Conservation (phyloP, 2,113 vertebrate genomes). For the Anguilla japonica region DNA sequence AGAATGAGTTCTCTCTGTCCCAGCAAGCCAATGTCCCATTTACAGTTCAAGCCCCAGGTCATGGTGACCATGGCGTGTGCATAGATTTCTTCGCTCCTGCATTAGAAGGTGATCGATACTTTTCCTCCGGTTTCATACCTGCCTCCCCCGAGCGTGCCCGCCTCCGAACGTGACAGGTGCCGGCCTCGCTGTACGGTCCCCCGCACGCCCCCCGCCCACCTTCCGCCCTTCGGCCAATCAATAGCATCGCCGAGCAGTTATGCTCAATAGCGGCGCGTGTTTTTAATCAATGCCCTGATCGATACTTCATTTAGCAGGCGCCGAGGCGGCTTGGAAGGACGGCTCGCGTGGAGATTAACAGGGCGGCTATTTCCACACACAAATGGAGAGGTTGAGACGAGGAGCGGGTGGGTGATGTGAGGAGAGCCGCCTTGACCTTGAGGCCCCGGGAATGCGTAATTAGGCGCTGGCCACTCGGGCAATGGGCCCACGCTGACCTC, state of each 20-base stretch:
- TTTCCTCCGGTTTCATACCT: background rate
- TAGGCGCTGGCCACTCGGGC: background rate
- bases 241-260: slow-evolving; percentile 38
- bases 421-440: background rate
- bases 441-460: background rate
- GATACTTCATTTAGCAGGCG: slow-evolving; percentile 49
- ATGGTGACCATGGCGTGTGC: slow-evolving; percentile 7
- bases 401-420: background rate
- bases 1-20: slow-evolving; percentile 3
- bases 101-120: slow-evolving; percentile 29
- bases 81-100: slow-evolving; percentile 30
- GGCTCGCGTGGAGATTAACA: slow-evolving; percentile 34
- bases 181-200: background rate
- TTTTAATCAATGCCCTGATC: slow-evolving; percentile 51
- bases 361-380: slow-evolving; percentile 10
- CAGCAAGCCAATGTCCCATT: slow-evolving; percentile 23
- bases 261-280: slow-evolving; percentile 32
- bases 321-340: slow-evolving; percentile 11
- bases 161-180: slow-evolving; percentile 3
- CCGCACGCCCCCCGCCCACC: background rate
- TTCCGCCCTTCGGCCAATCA: slow-evolving; percentile 26
- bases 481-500: background rate
- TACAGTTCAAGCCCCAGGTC: background rate
- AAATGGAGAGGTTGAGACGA: background rate
- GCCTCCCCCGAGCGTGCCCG: background rate